A percentile compares a stretch with the other conserved stretches of the same genome.
These are phyloP conservation scores for Agonum fuliginosum DNA, from an alignment of 2,888 invertebrate genomes.

Conservation along the genomic window DNA sequence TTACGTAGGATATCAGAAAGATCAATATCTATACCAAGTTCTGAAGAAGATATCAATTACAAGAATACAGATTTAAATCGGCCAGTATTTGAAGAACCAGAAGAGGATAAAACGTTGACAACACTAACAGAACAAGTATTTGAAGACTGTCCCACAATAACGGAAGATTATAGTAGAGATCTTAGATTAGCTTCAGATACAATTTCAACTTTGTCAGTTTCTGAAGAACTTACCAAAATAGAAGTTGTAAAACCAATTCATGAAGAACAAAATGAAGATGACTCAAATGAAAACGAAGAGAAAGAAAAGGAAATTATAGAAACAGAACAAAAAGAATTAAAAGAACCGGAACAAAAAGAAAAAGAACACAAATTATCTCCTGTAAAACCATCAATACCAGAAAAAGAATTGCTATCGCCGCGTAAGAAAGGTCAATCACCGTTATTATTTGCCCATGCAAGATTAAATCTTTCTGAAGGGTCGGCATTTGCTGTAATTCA, in stretches of 20 bases:
- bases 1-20: constrained; percentile 83
- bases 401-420: constrained; percentile 79
- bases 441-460: constrained; percentile 85
- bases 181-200: constrained; percentile 59
- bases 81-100: constrained; percentile 70
- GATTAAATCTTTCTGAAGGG: constrained; percentile 89
- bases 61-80: constrained; percentile 74
- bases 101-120: constrained; percentile 66
- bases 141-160: constrained; percentile 71
- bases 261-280: not conserved
- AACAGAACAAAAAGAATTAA: constrained; percentile 66
- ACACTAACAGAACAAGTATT: constrained; percentile 72
- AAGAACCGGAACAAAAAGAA: constrained; percentile 65
- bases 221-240: constrained; percentile 56
- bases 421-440: constrained; percentile 85
- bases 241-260: constrained; percentile 64
- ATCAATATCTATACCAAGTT: constrained; percentile 85
- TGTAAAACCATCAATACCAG: constrained; percentile 77
- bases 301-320: constrained; percentile 52
- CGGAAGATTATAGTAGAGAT: constrained; percentile 62
- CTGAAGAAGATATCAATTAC: constrained; percentile 82
- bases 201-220: constrained; percentile 45
- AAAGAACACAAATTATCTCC: constrained; percentile 64
- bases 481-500: constrained; percentile 85
- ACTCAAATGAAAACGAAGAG: constrained; percentile 65